A percentile compares a stretch with the other conserved stretches of the same genome.
phyloP scores from a whole-genome alignment of 2,888 invertebrate species.

The Cephus runcator region DNA sequence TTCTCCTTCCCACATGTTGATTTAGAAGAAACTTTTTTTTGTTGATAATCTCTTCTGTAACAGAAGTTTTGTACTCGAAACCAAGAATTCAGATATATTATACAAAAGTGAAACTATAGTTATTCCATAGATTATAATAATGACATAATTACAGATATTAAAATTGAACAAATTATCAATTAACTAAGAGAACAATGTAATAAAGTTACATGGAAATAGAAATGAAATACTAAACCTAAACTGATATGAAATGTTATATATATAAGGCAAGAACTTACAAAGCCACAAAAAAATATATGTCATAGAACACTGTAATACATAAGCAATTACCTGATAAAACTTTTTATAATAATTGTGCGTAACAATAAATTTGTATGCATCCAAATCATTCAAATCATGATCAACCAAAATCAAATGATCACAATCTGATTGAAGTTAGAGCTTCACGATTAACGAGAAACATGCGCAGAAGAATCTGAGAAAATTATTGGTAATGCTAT shows the following conservation, averaged over 20 bases:
- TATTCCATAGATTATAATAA: not conserved
- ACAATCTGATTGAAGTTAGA: not conserved
- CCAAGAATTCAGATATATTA: not conserved
- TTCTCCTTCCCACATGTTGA: constrained; percentile 52
- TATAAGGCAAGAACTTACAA: not conserved
- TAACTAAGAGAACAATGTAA: not conserved
- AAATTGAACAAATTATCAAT: not conserved
- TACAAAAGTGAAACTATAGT: not conserved
- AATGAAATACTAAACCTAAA: not conserved
- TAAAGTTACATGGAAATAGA: not conserved
- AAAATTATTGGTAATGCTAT: not conserved
- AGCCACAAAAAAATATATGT: not conserved
- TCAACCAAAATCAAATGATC: not conserved
- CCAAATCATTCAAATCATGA: not conserved
- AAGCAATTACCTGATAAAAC: not conserved
- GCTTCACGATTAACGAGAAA: not conserved
- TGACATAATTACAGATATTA: not conserved
- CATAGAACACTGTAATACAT: not conserved
- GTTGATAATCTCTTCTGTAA: not conserved
- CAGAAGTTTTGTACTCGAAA: not conserved
- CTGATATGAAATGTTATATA: not conserved
- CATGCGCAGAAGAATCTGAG: not conserved
- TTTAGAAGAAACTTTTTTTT: not conserved
- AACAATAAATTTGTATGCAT: not conserved
- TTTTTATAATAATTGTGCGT: not conserved